phyloP scores from a whole-genome alignment of 2,888 invertebrate species.

The Tetragonisca angustula region DNA sequence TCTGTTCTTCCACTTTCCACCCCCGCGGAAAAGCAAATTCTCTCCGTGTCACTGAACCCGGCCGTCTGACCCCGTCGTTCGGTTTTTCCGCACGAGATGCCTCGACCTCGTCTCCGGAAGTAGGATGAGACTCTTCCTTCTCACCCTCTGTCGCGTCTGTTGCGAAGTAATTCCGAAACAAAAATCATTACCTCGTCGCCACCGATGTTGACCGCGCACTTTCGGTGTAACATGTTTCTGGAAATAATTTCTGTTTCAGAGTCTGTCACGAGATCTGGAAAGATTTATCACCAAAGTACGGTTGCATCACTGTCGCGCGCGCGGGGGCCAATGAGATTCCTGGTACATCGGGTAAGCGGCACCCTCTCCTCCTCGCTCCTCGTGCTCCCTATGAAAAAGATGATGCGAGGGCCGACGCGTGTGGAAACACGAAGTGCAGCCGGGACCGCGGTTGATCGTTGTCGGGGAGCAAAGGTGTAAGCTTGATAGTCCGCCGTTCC shows the following conservation, averaged over 20 bases:
- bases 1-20: conserved; percentile 44
- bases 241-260: conserved; percentile 8
- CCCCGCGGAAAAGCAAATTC: conserved; percentile 78
- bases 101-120: conserved; percentile 78
- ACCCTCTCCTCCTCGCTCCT: neutral
- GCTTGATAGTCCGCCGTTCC: conserved; percentile 40
- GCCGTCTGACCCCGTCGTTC: conserved; percentile 81
- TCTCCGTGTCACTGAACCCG: conserved; percentile 81
- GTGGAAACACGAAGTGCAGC: conserved; percentile 46
- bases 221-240: neutral
- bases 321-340: conserved; percentile 51
- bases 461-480: conserved; percentile 48
- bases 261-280: neutral
- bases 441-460: conserved; percentile 33
- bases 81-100: conserved; percentile 80
- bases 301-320: neutral
- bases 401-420: conserved; percentile 39
- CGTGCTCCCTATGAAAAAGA: conserved; percentile 3
- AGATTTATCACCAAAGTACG: neutral
- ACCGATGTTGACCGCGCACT: neutral
- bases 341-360: conserved; percentile 44
- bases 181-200: neutral
- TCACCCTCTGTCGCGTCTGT: neutral
- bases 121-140: conserved; percentile 62
- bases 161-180: neutral